Conservation (phyloP, 2,113 vertebrate genomes). For the Aspiorhynchus laticeps region DNA sequence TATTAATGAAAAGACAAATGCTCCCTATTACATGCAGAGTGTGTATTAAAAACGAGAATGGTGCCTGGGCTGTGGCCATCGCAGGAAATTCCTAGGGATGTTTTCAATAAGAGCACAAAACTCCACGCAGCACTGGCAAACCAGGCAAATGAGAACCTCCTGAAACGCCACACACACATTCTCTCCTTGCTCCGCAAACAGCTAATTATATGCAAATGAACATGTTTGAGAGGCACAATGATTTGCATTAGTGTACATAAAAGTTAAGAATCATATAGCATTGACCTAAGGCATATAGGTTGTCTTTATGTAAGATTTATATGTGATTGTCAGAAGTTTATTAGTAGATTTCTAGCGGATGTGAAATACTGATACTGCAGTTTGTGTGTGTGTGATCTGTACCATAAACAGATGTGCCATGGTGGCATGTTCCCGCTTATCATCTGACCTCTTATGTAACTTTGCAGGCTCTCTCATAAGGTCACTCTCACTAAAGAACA, state of each 20-base stretch:
- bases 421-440: constrained; percentile 47
- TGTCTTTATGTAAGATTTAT: background rate
- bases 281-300: background rate
- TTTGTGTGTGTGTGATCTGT: background rate
- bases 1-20: constrained; percentile 6
- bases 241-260: background rate
- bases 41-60: constrained; percentile 28
- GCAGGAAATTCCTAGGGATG: constrained; percentile 80
- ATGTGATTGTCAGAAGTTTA: background rate
- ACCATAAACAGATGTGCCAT: constrained; percentile 10
- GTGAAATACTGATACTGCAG: background rate
- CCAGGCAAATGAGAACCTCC: constrained; percentile 73
- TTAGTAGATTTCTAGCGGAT: constrained; percentile 5
- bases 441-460: constrained; percentile 59
- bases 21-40: background rate
- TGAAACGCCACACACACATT: constrained; percentile 58
- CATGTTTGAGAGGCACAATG: constrained; percentile 16
- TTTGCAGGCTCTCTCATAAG: constrained; percentile 29
- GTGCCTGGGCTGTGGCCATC: constrained; percentile 64
- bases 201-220: constrained; percentile 43
- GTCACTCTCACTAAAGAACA: constrained; percentile 10
- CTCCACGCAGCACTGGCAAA: constrained; percentile 59
- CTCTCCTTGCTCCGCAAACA: background rate
- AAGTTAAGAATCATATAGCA: background rate
- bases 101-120: constrained; percentile 74